Base-by-base conservation (phyloP, 1,140 invertebrate species). In the Phthorimaea operculella region DNA sequence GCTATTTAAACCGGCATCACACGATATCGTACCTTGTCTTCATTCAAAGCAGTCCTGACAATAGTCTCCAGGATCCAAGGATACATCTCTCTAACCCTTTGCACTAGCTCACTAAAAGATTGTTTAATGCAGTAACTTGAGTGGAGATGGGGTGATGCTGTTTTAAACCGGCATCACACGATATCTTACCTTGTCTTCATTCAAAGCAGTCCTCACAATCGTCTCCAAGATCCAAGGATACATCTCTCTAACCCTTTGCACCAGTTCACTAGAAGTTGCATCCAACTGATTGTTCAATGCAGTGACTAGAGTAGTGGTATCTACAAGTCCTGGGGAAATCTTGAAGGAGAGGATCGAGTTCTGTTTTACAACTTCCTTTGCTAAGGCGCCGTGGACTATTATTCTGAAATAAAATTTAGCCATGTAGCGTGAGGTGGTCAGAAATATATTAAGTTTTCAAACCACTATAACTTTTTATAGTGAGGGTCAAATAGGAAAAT, bases 321-420 rank as follows among this genome's bases (percentile, higher is more conserved):
- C 64, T 9, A 74, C 68, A 11, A 87, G 48, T 0, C 68, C 59
- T 8, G 83, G 79, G 2, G 74, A 64, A 47, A 87, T 76, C 55
- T 84, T 85, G 49, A 62, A 79, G 39, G 83, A 76, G 2, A 87
- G 56, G 0, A 87, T 72, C 0, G 72, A 57, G 56, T 83, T 87
- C 54, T 83, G 78, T 48, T 76, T 74, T 0, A 87, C 74, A 0
- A 87, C 76, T 64, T 85, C 83, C 56, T 79, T 79, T 4, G 85
- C 83, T 52, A 87, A 54, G 0, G 78, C 76, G n/a, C 80, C 82
- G 51, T 87, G 82, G 11, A 82, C 57, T 28, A 80, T 79, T 64
- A 87, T 77, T 54, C 85, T 87, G 60, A 52, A 79, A 77, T 34
- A 39, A 39, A 17, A 33, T 36, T 34, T 8, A n/a, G n/a, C n/a